These are phyloP conservation scores for Lanius collurio DNA, from an alignment of 2,113 vertebrate species.

Conservation along the genomic window DNA sequence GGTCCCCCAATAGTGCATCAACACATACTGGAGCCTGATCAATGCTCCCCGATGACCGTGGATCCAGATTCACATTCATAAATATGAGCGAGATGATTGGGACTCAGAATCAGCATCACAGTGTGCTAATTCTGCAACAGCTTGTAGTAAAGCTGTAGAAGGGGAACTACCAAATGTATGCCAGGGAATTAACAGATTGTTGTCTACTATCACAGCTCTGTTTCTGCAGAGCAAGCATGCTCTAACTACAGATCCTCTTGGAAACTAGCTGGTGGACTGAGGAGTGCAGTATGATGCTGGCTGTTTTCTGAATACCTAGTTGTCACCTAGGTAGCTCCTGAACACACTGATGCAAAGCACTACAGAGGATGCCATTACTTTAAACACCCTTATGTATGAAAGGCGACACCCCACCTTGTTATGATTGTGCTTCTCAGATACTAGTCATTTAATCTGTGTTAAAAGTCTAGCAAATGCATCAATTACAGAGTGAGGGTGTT, in stretches of 20 bases:
- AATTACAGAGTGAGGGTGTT: background rate
- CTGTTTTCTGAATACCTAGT: background rate
- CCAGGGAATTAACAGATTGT: background rate
- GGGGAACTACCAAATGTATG: background rate
- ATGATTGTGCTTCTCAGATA: background rate
- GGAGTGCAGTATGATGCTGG: background rate
- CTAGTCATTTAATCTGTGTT: background rate
- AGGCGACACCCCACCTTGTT: background rate
- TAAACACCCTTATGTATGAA: background rate
- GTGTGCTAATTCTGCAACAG: background rate
- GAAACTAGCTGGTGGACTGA: background rate
- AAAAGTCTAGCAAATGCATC: background rate
- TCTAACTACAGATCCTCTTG: background rate
- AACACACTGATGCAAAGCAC: fast-evolving
- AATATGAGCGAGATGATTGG: background rate
- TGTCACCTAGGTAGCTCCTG: background rate
- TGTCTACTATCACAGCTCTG: background rate
- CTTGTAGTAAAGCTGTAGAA: background rate
- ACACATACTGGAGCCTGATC: fast-evolving
- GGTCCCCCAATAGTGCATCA: background rate
- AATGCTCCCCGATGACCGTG: background rate
- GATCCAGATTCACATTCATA: background rate
- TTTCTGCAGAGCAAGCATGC: background rate
- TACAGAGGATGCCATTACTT: background rate
- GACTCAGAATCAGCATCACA: background rate